Evolutionary conservation across 2,113 vertebrate genomes (phyloP), one percentile per base, ranked within the genome.

Genomic region (Dromaius novaehollandiae): DNA sequence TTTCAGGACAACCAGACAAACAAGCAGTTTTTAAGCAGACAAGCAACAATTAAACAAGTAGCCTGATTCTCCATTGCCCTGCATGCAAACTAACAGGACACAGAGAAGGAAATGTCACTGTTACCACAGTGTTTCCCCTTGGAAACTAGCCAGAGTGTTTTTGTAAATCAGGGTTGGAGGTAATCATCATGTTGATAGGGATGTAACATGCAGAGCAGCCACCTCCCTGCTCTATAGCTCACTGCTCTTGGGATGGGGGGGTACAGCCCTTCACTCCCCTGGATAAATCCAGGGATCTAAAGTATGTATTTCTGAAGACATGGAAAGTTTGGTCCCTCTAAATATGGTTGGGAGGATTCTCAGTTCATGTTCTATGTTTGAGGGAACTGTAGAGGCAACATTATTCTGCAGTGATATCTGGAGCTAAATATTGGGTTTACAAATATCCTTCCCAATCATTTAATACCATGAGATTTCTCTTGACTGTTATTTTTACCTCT

Each of bases 121-220:
- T 48, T 48, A 18, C 17, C 46, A 48, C 8, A 0, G 13, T 6
- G 22, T 34, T 53, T 46, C 44, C 13, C 61, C 76, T 40, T 30
- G 26, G 73, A 53, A 61, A 73, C 19, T 1, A 14, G 36, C 30
- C 56, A 34, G 28, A 34, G 16, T 9, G 34, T 51, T 77, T 19
- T 36, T 65, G 85, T 38, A 13, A 51, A 38, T 17, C 11, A 32
- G 36, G 36, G 44, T 51, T 38, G 36, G 42, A 83, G 46, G 74
- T 24, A 61, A 61, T 10, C 5, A 0, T 17, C 14, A 8, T 0
- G 4, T 6, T 61, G 74, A n/a, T 0, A 1, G 73, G 44, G 68
- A 48, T 7, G 28, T 4, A 36, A 55, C 1, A 0, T 1, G 6
- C 34, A 6, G 34, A 68, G 74, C 61, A 55, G 48, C 69, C n/a